Evolutionary conservation across 2,113 vertebrate genomes (phyloP), one percentile per base, ranked within the genome.

Genomic region (Tiliqua scincoides): DNA sequence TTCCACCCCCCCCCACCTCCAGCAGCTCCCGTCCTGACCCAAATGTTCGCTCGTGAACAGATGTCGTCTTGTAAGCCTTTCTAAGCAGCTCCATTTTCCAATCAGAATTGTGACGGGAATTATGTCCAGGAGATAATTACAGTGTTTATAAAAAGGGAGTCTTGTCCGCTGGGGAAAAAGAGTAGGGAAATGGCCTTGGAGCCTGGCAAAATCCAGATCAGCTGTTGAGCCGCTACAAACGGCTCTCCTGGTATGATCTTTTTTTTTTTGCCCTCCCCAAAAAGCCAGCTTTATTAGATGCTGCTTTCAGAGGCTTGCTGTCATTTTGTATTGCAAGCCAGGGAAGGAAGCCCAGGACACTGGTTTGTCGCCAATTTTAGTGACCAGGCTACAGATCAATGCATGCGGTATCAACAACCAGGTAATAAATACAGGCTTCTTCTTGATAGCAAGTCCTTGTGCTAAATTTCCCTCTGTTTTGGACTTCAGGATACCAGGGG

Each of bases 41-140:
- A 89, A 85, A 89, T 88, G 89, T 85, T 92, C 78, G 83, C 91
- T 93, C 76, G 89, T 89, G 90, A 94, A 95, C 95, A 95, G 94
- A 94, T 95, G 95, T 92, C 27, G 1, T 82, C 91, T 92, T 93
- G 93, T 93, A 95, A 95, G 92, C 91, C 90, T 30, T 85, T 81
- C 61, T 95, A 94, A 95, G 93, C 93, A 95, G 94, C 93, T 95
- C 94, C 91, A 87, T 94, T 95, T 95, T 93, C 92, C 93, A 95
- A 92, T 94, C 94, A 95, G 92, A 95, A 94, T 92, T 95, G 92
- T 91, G 91, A 94, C 87, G 80, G 91, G 92, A 93, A 95, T 94
- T 91, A 94, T 93, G 91, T 90, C 88, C 76, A 86, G 91, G 87
- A 94, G 87, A 95, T 93, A 94, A 95, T 86, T 93, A 90, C 89